Percentiles rank a stretch among this genome's conserved stretches.
These are phyloP conservation scores for Temnothorax nylanderi DNA, from an alignment of 1,140 invertebrate genomes.

Conservation along the genomic window DNA sequence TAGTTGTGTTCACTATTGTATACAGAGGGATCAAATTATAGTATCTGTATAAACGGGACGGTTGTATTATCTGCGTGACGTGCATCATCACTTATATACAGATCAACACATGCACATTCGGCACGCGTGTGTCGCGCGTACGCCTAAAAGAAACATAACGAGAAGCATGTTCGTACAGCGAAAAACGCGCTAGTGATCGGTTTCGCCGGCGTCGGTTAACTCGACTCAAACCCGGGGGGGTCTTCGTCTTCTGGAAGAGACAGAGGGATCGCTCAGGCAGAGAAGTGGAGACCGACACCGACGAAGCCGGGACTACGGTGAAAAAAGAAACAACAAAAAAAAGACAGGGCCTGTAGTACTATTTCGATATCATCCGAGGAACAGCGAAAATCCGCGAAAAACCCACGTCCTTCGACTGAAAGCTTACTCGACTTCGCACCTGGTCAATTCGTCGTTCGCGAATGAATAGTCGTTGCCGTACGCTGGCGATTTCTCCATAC, in stretches of 20 bases:
- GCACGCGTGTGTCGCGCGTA: not conserved
- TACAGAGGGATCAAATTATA: slow-evolving; percentile 80
- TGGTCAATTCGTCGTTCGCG: slow-evolving; percentile 27
- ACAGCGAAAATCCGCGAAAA: slow-evolving; percentile 14
- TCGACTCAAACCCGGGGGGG: not conserved
- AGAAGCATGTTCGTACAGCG: slow-evolving; percentile 44
- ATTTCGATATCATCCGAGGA: not conserved
- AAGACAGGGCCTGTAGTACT: not conserved
- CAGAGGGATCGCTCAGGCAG: not conserved
- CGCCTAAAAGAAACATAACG: slow-evolving; percentile 42
- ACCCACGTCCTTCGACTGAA: slow-evolving; percentile 16
- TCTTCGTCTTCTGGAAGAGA: not conserved
- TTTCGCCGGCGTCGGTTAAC: not conserved
- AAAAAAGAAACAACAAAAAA: not conserved
- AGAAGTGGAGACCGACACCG: not conserved
- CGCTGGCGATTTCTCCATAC: not conserved
- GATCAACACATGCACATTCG: slow-evolving; percentile 9
- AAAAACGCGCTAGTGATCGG: slow-evolving; percentile 3
- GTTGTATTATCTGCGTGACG: slow-evolving; percentile 57
- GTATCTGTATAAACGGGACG: slow-evolving; percentile 70
- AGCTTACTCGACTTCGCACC: slow-evolving; percentile 6
- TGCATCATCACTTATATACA: slow-evolving; percentile 28
- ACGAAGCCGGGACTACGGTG: not conserved
- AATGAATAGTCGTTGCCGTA: not conserved
- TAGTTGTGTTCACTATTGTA: slow-evolving; percentile 81